phyloP scores from a whole-genome alignment of 2,113 vertebrate species.

The Sylvia atricapilla region DNA sequence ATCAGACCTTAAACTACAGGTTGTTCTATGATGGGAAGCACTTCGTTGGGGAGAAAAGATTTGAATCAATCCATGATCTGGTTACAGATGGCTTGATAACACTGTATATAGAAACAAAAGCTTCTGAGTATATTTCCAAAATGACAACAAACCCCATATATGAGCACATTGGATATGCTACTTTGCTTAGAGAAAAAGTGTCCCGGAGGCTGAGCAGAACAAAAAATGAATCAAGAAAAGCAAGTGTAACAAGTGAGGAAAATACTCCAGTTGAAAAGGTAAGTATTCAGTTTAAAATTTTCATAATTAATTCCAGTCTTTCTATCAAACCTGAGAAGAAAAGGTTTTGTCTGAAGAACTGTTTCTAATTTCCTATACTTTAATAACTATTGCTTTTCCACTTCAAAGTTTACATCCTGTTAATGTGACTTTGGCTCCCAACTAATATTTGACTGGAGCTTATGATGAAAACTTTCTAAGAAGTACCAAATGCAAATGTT shows the following conservation, averaged over 20 bases:
- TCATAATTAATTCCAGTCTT: not conserved
- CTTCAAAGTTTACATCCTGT: not conserved
- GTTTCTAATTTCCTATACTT: not conserved
- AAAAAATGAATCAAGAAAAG: constrained; percentile 83
- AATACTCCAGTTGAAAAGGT: constrained; percentile 82
- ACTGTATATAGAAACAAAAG: constrained; percentile 96
- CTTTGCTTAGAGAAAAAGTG: constrained; percentile 91
- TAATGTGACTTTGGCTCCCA: not conserved
- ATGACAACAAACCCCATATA: constrained; percentile 99
- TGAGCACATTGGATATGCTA: constrained; percentile 92
- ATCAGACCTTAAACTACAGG: constrained; percentile 95
- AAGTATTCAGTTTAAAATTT: constrained; percentile 38
- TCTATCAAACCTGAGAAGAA: not conserved
- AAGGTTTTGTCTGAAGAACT: not conserved
- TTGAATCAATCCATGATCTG: constrained; percentile 94
- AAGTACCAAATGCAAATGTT: not conserved
- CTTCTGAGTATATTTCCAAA: constrained; percentile 96
- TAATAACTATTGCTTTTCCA: not conserved
- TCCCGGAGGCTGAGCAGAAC: constrained; percentile 84
- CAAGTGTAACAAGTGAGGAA: constrained; percentile 85
- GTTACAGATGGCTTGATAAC: constrained; percentile 98
- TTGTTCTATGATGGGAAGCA: constrained; percentile 97
- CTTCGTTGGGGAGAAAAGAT: constrained; percentile 97
- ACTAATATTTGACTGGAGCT: not conserved
- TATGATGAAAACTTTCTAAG: not conserved